phyloP scores from a whole-genome alignment of 2,888 invertebrate genomes.

The Conchocele bisecta region DNA sequence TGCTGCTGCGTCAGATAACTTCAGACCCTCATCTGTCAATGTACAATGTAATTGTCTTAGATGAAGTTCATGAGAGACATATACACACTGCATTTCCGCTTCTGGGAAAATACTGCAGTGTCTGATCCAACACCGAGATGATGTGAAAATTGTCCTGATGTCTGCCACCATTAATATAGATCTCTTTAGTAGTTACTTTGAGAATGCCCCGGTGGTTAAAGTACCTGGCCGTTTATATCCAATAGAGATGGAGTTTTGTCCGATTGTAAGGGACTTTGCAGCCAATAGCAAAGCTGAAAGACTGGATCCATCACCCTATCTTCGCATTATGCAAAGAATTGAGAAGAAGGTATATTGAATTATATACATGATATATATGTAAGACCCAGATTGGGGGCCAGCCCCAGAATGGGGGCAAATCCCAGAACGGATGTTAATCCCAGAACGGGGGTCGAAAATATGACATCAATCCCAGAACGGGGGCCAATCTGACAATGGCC shows the following conservation, averaged over 20 bases:
- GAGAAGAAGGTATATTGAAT: slow-evolving; percentile 72
- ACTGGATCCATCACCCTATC: slow-evolving; percentile 96
- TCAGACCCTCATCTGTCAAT: slow-evolving; percentile 89
- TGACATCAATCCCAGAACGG: too few relatives aligned
- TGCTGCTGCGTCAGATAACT: slow-evolving; percentile 88
- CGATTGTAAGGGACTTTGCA: slow-evolving; percentile 84
- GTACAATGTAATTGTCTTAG: slow-evolving; percentile 96
- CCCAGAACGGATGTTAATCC: too few relatives aligned
- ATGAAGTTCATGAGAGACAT: slow-evolving; percentile 98
- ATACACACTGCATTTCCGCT: slow-evolving; percentile 91
- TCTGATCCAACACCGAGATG: slow-evolving; percentile 88
- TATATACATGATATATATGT: too few relatives aligned
- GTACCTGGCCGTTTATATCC: slow-evolving; percentile 97
- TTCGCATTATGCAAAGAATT: slow-evolving; percentile 91
- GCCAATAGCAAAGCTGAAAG: slow-evolving; percentile 85
- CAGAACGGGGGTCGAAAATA: too few relatives aligned
- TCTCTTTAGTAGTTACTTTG: slow-evolving; percentile 96
- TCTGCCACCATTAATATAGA: slow-evolving; percentile 99
- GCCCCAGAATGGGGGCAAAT: too few relatives aligned
- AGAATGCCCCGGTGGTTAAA: slow-evolving; percentile 92
- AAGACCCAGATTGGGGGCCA: too few relatives aligned
- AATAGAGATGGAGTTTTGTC: slow-evolving; percentile 91
- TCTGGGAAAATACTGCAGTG: slow-evolving; percentile 97
- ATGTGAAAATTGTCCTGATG: slow-evolving; percentile 95
- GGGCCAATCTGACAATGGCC: too few relatives aligned